Evolutionary conservation across 2,888 invertebrate genomes (phyloP).

Genomic region (Hyposoter dolosus): DNA sequence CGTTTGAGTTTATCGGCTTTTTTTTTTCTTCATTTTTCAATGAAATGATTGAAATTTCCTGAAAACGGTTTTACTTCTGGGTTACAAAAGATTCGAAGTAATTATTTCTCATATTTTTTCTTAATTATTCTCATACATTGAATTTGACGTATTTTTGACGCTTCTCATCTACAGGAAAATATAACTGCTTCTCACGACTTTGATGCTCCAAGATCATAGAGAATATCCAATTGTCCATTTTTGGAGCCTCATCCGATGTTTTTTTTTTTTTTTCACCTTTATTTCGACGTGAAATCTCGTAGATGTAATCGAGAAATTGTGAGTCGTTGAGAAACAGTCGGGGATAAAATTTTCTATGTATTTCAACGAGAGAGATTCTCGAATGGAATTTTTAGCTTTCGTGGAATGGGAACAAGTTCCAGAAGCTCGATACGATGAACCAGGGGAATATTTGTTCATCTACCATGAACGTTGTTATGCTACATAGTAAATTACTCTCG

Average conservation of each 20-base stretch:
- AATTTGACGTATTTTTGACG: background rate
- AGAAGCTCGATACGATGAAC: background rate
- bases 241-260: background rate
- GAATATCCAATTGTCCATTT: background rate
- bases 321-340: constrained; percentile 17
- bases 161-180: background rate
- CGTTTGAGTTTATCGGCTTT: background rate
- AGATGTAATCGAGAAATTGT: constrained; percentile 3
- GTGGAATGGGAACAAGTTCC: background rate
- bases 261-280: background rate
- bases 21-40: background rate
- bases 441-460: constrained; percentile 16
- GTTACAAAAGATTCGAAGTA: background rate
- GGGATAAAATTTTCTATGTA: constrained; percentile 2
- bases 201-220: background rate
- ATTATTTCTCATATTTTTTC: background rate
- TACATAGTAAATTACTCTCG: constrained; percentile 51
- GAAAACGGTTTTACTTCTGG: background rate
- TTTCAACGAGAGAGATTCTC: background rate
- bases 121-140: background rate
- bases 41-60: background rate
- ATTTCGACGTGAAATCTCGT: constrained; percentile 4
- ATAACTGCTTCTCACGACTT: background rate
- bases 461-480: constrained; percentile 12
- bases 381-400: constrained; percentile 14